Conservation (phyloP, 2,113 vertebrate genomes). For the Muntiacus reevesi region DNA sequence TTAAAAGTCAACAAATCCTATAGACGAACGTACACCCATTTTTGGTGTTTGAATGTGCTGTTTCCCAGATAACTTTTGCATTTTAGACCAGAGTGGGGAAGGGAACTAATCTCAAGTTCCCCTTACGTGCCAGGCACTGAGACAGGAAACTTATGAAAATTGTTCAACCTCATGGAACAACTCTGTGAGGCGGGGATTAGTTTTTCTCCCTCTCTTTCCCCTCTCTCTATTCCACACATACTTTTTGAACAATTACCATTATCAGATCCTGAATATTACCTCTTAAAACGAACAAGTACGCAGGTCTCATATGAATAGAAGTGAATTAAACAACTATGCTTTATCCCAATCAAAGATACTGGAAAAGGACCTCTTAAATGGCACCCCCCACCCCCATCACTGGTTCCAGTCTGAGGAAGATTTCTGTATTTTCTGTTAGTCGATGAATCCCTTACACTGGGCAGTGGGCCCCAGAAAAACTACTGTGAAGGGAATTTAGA, state of each 20-base stretch:
- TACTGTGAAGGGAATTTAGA: background rate
- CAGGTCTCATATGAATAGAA: background rate
- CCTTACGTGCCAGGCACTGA: background rate
- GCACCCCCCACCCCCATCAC: background rate
- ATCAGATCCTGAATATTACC: background rate
- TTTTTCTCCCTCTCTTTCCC: background rate
- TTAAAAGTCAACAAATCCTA: background rate
- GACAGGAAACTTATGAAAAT: background rate
- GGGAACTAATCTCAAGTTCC: background rate
- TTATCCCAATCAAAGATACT: background rate
- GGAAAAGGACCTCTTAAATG: background rate
- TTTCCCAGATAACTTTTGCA: background rate
- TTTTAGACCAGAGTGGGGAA: background rate
- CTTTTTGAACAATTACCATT: background rate
- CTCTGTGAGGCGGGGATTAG: background rate
- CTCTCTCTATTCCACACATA: background rate
- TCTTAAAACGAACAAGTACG: background rate
- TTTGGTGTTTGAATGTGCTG: background rate
- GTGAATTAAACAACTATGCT: background rate
- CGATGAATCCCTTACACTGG: background rate
- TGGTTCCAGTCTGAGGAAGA: background rate
- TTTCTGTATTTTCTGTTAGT: background rate
- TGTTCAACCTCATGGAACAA: background rate
- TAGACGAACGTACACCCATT: background rate
- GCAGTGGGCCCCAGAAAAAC: background rate